These are phyloP conservation scores for Coenonympha glycerion DNA, from an alignment of 2,888 invertebrate species.

Conservation along the genomic window DNA sequence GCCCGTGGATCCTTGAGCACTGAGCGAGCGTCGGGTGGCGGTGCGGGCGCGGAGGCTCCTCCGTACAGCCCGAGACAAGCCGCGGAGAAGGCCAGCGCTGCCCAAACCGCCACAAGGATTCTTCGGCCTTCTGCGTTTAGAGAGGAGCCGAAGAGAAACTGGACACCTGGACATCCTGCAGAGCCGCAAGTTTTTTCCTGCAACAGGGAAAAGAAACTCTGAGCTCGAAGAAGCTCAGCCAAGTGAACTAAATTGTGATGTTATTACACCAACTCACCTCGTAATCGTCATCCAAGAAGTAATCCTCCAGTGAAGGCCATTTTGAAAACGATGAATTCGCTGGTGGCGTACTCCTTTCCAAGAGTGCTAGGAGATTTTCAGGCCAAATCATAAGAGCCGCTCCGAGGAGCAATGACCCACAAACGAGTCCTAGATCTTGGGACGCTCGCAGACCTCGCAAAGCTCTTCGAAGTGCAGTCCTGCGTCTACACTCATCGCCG, in stretches of 20 bases:
- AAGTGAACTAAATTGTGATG: no score
- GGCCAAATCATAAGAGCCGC: constrained; percentile 70
- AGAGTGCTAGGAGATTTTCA: constrained; percentile 58
- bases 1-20: constrained; percentile 77
- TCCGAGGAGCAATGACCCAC: constrained; percentile 60
- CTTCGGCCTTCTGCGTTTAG: constrained; percentile 54
- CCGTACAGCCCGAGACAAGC: constrained; percentile 55
- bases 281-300: constrained; percentile 73
- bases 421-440: constrained; percentile 63
- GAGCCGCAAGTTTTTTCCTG: constrained; percentile 61
- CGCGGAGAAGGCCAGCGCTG: constrained; percentile 45
- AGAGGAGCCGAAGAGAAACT: constrained; percentile 47
- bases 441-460: constrained; percentile 62
- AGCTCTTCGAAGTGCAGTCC: constrained; percentile 58
- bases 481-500: constrained; percentile 58
- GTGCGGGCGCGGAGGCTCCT: constrained; percentile 54
- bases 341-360: constrained; percentile 56
- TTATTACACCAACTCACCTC: constrained; percentile 53
- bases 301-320: constrained; percentile 68
- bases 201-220: no score
- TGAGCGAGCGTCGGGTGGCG: constrained; percentile 59
- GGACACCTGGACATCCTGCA: constrained; percentile 61
- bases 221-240: no score
- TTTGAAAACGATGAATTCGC: constrained; percentile 54
- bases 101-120: constrained; percentile 56